These are phyloP conservation scores for Pterocles burchelli DNA, from an alignment of 2,113 vertebrate genomes.

Conservation along the genomic window DNA sequence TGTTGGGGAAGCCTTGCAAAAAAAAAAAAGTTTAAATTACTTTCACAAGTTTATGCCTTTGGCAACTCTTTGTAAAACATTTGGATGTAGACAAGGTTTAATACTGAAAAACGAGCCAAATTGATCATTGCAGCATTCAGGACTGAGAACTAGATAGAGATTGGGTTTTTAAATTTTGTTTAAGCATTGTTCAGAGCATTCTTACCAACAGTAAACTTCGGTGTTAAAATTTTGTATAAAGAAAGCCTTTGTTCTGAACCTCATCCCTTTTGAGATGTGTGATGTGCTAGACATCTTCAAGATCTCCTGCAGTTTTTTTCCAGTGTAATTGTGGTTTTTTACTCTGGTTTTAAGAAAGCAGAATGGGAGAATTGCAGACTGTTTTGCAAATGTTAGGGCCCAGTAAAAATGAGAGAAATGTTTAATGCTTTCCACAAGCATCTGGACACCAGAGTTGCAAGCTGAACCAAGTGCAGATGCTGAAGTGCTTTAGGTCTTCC, in stretches of 20 bases:
- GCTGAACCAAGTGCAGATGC: background rate
- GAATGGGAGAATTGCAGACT: background rate
- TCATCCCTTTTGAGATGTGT: background rate
- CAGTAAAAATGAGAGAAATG: background rate
- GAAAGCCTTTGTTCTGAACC: background rate
- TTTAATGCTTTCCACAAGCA: constrained; percentile 1
- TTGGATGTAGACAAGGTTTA: background rate
- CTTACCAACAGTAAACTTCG: background rate
- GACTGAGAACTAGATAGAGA: background rate
- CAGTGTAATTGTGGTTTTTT: background rate
- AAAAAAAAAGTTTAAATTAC: background rate
- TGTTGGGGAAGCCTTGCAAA: background rate
- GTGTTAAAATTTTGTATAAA: background rate
- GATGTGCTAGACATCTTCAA: background rate
- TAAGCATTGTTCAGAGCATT: background rate
- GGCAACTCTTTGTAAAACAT: background rate
- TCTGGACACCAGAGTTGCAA: constrained; percentile 14
- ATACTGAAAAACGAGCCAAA: background rate
- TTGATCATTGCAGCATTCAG: background rate
- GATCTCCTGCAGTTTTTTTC: background rate
- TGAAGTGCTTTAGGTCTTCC: background rate
- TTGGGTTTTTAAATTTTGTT: background rate
- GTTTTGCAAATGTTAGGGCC: background rate
- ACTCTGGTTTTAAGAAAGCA: background rate
- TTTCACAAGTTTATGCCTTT: background rate